Evolutionary conservation across 2,113 vertebrate genomes (phyloP).

Genomic region (Trogon melanurus): DNA sequence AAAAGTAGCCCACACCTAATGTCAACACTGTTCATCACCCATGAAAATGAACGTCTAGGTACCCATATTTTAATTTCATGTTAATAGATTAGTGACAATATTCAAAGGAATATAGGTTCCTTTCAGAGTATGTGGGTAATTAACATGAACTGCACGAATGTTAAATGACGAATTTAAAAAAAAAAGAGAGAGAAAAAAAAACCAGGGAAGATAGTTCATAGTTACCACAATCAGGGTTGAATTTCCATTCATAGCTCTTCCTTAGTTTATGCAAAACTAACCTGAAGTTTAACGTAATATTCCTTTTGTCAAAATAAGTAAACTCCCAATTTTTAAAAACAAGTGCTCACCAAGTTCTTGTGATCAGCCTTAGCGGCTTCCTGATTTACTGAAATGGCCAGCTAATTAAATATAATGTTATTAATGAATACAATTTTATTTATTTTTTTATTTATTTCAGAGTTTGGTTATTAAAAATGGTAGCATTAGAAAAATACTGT

Average conservation of each 20-base stretch:
- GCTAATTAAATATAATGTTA: neutral
- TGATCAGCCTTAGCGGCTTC: neutral
- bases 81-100: neutral
- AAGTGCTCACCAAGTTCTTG: neutral
- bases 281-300: neutral
- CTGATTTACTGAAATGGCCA: neutral
- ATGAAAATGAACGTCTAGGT: neutral
- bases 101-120: neutral
- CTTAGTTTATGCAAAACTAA: neutral
- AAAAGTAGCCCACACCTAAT: neutral
- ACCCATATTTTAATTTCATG: neutral
- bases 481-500: neutral
- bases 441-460: neutral
- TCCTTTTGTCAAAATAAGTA: neutral
- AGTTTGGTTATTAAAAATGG: neutral
- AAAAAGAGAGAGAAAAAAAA: no score
- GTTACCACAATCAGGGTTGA: accelerated
- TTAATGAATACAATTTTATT: neutral
- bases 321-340: neutral
- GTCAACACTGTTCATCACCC: neutral
- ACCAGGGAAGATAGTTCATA: accelerated
- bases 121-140: neutral
- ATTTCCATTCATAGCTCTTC: neutral
- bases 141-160: neutral
- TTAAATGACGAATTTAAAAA: neutral